These are phyloP conservation scores for Chromoteleia sp. DNA, from an alignment of 2,888 invertebrate species.

Conservation along the genomic window DNA sequence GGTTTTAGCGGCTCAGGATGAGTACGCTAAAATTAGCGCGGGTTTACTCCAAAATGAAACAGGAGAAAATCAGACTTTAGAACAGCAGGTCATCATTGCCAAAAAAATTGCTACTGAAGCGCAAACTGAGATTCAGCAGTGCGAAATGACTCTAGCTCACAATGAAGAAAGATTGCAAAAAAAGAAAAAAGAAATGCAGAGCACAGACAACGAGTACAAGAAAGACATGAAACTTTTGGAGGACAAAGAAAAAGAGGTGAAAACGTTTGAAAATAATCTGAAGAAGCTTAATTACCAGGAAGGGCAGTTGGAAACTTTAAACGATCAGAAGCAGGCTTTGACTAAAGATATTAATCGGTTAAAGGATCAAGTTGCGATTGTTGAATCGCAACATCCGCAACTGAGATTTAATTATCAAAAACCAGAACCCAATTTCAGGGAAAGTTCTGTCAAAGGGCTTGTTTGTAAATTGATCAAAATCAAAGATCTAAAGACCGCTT, in stretches of 20 bases:
- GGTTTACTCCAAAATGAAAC: conserved; percentile 92
- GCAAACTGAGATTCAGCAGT: conserved; percentile 91
- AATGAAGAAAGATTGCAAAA: conserved; percentile 87
- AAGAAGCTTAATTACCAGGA: conserved; percentile 87
- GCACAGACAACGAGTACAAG: conserved; percentile 88
- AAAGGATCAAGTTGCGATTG: conserved; percentile 86
- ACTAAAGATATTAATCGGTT: conserved; percentile 86
- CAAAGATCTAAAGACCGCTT: conserved; percentile 88
- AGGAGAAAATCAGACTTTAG: conserved; percentile 93
- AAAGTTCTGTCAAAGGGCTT: conserved; percentile 89
- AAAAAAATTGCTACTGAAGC: conserved; percentile 91
- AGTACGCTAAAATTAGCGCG: conserved; percentile 93
- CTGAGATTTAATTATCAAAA: conserved; percentile 90
- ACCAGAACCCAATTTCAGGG: conserved; percentile 91
- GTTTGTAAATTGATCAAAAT: conserved; percentile 92
- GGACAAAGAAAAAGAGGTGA: conserved; percentile 86
- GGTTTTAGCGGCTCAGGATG: conserved; percentile 90
- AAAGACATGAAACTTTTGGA: conserved; percentile 88
- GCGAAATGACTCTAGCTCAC: conserved; percentile 90
- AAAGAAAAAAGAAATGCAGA: conserved; percentile 89
- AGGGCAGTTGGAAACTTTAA: conserved; percentile 86
- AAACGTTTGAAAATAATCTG: conserved; percentile 86
- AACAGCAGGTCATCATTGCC: conserved; percentile 95
- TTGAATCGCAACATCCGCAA: conserved; percentile 87
- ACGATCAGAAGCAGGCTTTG: conserved; percentile 85